These are phyloP conservation scores for Ophion costatus DNA, from an alignment of 2,888 invertebrate species.

Conservation along the genomic window DNA sequence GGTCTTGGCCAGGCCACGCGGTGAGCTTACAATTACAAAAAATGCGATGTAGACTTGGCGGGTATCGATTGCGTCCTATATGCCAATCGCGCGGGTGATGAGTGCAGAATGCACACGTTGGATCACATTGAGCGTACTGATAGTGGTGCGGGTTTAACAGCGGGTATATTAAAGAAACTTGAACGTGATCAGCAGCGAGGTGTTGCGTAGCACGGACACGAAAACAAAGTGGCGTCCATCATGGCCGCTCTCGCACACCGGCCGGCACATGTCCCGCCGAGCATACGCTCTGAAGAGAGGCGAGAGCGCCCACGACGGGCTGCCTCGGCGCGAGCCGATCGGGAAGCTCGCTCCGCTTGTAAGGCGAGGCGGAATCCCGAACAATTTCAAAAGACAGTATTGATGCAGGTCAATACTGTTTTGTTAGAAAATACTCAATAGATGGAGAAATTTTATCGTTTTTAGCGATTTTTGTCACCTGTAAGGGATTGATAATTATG, in stretches of 20 bases:
- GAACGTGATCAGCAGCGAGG: background rate
- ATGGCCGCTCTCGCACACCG: background rate
- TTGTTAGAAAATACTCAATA: too few relatives aligned
- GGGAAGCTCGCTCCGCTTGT: background rate
- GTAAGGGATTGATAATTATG: too few relatives aligned
- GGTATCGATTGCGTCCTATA: background rate
- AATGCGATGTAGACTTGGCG: constrained; percentile 5
- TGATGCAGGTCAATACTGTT: too few relatives aligned
- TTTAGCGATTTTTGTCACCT: too few relatives aligned
- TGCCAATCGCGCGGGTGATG: background rate
- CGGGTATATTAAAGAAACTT: background rate
- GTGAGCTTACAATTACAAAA: background rate
- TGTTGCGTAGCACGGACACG: background rate
- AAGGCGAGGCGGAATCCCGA: constrained; percentile 22
- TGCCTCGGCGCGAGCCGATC: constrained; percentile 9
- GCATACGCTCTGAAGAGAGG: constrained; percentile 8
- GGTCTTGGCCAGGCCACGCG: constrained; percentile 1
- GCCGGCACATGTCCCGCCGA: background rate
- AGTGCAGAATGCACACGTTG: background rate
- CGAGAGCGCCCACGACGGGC: constrained; percentile 4
- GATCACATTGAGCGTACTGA: background rate
- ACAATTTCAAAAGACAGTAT: too few relatives aligned
- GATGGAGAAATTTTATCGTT: too few relatives aligned
- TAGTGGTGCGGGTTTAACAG: background rate
- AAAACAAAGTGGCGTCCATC: background rate